Percentiles rank a stretch among this genome's conserved stretches.
These are phyloP conservation scores for Eudemis profundana DNA, from an alignment of 2,888 invertebrate species.

Conservation along the genomic window DNA sequence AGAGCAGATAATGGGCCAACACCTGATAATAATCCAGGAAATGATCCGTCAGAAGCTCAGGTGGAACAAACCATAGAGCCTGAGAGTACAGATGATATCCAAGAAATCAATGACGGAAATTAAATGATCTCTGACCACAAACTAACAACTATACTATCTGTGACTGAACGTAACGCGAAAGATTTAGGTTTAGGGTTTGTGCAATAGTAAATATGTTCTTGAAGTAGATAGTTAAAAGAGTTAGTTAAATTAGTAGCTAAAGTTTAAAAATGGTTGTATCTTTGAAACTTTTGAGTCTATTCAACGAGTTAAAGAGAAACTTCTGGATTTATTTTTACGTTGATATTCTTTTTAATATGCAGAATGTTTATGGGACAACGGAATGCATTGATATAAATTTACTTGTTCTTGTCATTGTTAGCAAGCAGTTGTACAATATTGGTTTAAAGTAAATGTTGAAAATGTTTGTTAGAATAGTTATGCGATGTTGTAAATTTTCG, in stretches of 20 bases:
- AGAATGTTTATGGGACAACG: no score
- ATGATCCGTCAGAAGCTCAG: constrained; percentile 21
- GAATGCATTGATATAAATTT: no score
- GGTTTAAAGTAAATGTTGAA: constrained; percentile 5
- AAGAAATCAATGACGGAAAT: constrained; percentile 21
- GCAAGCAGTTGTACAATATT: constrained; percentile 1
- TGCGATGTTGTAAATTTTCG: constrained; percentile 14
- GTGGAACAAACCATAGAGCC: constrained; percentile 25
- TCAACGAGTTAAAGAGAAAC: no score
- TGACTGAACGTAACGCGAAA: constrained; percentile 39
- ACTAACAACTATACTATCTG: constrained; percentile 27
- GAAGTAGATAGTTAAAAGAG: constrained; percentile 20
- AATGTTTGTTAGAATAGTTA: constrained; percentile 11
- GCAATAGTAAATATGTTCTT: constrained; percentile 35
- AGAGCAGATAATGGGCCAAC: constrained; percentile 18
- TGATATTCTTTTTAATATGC: no score
- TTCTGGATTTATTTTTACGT: background rate
- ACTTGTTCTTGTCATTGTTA: no score
- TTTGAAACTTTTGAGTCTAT: no score
- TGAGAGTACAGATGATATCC: constrained; percentile 12
- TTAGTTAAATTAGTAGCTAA: background rate
- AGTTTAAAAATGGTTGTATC: background rate
- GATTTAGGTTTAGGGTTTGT: constrained; percentile 34
- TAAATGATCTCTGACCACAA: constrained; percentile 16
- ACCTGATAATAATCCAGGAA: constrained; percentile 12